These are phyloP conservation scores for Neoascia interrupta DNA, from an alignment of 2,888 invertebrate species.

Conservation along the genomic window DNA sequence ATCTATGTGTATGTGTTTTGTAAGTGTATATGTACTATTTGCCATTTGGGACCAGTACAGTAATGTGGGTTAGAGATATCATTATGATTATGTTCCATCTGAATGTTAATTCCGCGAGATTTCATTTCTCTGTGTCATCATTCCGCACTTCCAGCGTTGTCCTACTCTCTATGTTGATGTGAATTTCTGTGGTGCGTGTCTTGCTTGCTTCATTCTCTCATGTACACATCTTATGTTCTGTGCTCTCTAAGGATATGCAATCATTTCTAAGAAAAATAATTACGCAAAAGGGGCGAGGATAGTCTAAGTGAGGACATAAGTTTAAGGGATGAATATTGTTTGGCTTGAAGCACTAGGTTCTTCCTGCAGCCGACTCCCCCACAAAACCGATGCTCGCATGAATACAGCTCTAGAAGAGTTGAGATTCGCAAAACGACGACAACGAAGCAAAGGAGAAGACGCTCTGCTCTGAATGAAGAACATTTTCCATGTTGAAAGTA, in stretches of 20 bases:
- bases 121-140: conserved; percentile 40
- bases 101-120: conserved; percentile 68
- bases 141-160: not conserved
- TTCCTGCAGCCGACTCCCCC: too few species aligned
- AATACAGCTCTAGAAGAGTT: conserved; percentile 25
- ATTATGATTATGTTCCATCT: conserved; percentile 66
- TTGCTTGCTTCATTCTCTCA: not conserved
- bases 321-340: conserved; percentile 48
- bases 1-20: too few species aligned
- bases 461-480: conserved; percentile 45
- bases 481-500: conserved; percentile 68
- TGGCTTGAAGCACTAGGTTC: not conserved
- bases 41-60: conserved; percentile 53
- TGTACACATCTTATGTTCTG: too few species aligned
- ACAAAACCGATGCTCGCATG: too few species aligned
- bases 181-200: conserved; percentile 47
- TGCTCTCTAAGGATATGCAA: conserved; percentile 21
- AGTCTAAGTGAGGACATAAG: conserved; percentile 46
- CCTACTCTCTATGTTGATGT: too few species aligned
- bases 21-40: conserved; percentile 5
- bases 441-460: too few species aligned
- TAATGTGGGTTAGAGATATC: conserved; percentile 65
- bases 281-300: conserved; percentile 60
- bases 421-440: conserved; percentile 44
- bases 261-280: conserved; percentile 62